Evolutionary conservation across 2,113 vertebrate species (phyloP), one percentile per base, ranked within the genome.

Genomic region (Mionectes macconnelli): DNA sequence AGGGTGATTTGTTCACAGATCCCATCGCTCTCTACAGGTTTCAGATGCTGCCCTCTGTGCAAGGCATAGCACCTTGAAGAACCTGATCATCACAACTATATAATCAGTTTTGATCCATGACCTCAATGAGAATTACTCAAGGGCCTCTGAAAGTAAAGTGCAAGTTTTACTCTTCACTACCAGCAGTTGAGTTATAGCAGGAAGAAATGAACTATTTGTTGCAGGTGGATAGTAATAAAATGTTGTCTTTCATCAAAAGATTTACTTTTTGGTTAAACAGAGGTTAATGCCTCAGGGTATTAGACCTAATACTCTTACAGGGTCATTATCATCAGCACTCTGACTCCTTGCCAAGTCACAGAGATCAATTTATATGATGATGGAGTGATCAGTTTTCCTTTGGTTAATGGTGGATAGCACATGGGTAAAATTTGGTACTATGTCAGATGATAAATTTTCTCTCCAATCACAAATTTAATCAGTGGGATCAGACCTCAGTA

Each of bases 221-320:
- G 66, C 66, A 87, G 74, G 74, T 87, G 27, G 70, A 66, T 76
- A 66, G 62, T 75, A 94, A 89, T 84, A 91, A 87, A 94, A 94
- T 62, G 57, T 64, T 89, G 25, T 33, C 62, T 93, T 92, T 89
- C 59, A 69, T 66, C 66, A 56, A 60, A 59, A 87, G 47, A 87
- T 94, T 94, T 95, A 78, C 40, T 20, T 93, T 93, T 93, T 87
- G n/a, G 57, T 93, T 96, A 94, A 96, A 82, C n/a, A 87, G 76
- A 89, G 31, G 70, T 87, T 92, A 94, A 79, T 73, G 81, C 74
- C 70, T 89, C 37, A 66, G 66, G 40, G 69, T 21, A 50, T 85
- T 83, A 82, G 53, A 75, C 49, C 47, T 72, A 84, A 47, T 93
- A 53, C 80, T 84, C 79, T 95, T 76, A 69, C 24, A 53, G 70